Evolutionary conservation across 1,140 invertebrate genomes (phyloP), one percentile per base, ranked within the genome.

Genomic region (Temnothorax curvispinosus): DNA sequence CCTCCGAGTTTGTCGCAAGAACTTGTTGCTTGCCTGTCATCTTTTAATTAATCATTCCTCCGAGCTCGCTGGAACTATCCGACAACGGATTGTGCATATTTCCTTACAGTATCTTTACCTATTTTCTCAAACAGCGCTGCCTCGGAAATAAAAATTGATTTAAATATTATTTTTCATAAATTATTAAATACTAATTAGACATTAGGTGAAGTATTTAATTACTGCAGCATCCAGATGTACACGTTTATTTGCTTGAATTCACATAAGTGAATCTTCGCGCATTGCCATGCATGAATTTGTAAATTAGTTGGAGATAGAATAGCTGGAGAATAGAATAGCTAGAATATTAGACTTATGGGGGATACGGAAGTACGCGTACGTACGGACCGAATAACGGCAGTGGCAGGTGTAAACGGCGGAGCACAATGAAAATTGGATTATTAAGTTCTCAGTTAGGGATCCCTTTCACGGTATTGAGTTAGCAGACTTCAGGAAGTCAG

Each of bases 371-470:
- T 81, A 38, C 35, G 21, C 38, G 38, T 74, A 74, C 38, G 18
- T 60, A 84, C 18, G 54, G 32, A 60, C 41, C 54, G 54, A 60
- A 35, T 74, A 75, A 74, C 54, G 41, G 32, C 54, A 71, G 27
- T 75, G 27, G 80, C 80, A 84, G 80, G 54, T 84, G 80, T 84
- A 84, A 84, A 84, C 44, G 80, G 54, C 13, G 44, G 13, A 75
- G 54, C 67, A 75, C 69, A 62, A 58, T 58, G 69, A 84, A 75
- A 84, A 84, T 84, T 75, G 32, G 69, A 84, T 84, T 84, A 84
- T 84, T 75, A 84, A 84, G 80, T 75, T 84, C 80, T 75, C 78
- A 71, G 78, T 71, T 38, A 69, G 65, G 47, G 78, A 81, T 81
- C 78, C 65, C 69, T 74, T 75, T 75, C 56, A 75, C 56, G 80